phyloP scores from a whole-genome alignment of 2,888 invertebrate species.

The Tanypteryx hageni region DNA sequence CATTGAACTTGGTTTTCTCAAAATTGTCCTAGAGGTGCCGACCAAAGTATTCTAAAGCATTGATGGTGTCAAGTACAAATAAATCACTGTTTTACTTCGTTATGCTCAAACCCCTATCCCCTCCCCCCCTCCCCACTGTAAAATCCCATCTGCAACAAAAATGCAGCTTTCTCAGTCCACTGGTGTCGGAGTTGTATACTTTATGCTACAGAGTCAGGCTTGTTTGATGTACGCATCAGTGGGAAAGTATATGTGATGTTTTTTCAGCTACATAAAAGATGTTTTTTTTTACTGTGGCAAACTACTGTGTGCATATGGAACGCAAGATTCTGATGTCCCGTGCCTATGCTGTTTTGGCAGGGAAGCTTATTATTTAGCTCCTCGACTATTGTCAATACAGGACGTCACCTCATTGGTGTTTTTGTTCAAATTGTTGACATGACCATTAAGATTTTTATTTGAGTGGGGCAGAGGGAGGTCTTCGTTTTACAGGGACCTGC shows the following conservation, averaged over 20 bases:
- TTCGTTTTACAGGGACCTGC: background rate
- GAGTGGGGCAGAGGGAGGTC: background rate
- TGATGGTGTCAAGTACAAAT: slow-evolving; percentile 62
- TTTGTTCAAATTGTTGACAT: background rate
- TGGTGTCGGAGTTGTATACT: slow-evolving; percentile 14
- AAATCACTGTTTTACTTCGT: slow-evolving; percentile 42
- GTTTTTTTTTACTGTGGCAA: background rate
- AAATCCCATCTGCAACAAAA: slow-evolving; percentile 3
- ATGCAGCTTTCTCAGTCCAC: slow-evolving; percentile 26
- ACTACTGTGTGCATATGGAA: background rate
- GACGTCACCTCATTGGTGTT: slow-evolving; percentile 1
- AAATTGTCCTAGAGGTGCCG: slow-evolving; percentile 43
- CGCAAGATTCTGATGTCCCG: slow-evolving; percentile 29
- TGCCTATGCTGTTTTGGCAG: slow-evolving; percentile 38
- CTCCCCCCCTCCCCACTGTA: background rate
- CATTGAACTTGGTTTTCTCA: slow-evolving; percentile 33
- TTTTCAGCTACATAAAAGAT: slow-evolving; percentile 19
- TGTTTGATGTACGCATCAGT: slow-evolving; percentile 30
- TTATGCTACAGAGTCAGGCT: background rate
- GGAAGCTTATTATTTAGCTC: slow-evolving; percentile 10
- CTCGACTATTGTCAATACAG: slow-evolving; percentile 5
- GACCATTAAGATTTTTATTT: slow-evolving; percentile 20
- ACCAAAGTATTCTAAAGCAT: slow-evolving; percentile 56
- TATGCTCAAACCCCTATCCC: slow-evolving; percentile 23
- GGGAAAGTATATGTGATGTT: slow-evolving; percentile 29